Percentiles rank a stretch among this genome's conserved stretches.
These are phyloP conservation scores for Zaprionus capensis DNA, from an alignment of 1,140 invertebrate species.

Conservation along the genomic window DNA sequence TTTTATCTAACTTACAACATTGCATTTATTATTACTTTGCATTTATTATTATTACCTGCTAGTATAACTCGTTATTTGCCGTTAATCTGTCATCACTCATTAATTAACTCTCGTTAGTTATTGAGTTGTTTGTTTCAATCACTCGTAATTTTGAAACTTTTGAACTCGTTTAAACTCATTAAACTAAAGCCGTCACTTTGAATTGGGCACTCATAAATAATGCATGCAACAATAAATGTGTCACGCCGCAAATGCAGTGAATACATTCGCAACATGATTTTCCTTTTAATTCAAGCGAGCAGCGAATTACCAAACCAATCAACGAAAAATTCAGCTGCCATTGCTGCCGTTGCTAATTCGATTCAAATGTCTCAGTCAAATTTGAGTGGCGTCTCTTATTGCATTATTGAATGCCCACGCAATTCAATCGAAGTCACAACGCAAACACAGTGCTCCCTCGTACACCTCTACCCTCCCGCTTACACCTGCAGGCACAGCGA, in stretches of 20 bases:
- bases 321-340: constrained; percentile 8
- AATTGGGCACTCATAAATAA: neutral
- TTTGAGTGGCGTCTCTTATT: constrained; percentile 40
- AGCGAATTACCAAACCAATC: constrained; percentile 18
- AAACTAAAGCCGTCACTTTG: neutral
- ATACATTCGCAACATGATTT: constrained; percentile 40
- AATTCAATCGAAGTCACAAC: constrained; percentile 65
- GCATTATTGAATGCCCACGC: constrained; percentile 67
- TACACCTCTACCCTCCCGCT: neutral
- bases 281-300: constrained; percentile 36
- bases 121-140: neutral
- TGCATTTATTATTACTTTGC: no score
- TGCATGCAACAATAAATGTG: constrained; percentile 17
- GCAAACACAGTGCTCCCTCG: constrained; percentile 1
- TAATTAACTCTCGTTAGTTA: neutral
- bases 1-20: no score
- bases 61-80: neutral
- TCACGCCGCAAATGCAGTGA: neutral
- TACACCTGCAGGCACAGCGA: neutral
- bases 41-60: no score
- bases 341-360: constrained; percentile 50
- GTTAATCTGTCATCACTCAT: neutral
- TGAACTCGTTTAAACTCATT: neutral
- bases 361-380: constrained; percentile 62
- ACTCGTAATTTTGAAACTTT: neutral